phyloP scores from a whole-genome alignment of 2,113 vertebrate genomes.

The Urocitellus parryii region DNA sequence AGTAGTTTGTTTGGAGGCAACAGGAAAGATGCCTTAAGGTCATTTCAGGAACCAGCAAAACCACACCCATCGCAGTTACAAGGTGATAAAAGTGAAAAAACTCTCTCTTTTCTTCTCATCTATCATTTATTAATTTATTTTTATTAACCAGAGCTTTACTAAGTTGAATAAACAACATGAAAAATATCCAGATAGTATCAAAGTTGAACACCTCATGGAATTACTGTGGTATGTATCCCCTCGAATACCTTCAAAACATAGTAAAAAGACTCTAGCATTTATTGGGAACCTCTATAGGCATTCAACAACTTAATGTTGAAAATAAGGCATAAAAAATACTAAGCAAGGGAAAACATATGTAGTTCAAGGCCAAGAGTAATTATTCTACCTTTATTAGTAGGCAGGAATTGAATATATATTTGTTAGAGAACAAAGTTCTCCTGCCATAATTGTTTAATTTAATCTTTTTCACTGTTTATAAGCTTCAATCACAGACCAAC shows the following conservation, averaged over 20 bases:
- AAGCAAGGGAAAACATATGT: constrained; percentile 26
- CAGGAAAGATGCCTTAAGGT: too few relatives aligned
- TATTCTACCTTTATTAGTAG: background rate
- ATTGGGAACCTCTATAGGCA: background rate
- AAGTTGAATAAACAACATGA: constrained; percentile 34
- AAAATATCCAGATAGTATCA: constrained; percentile 30
- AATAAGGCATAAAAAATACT: constrained; percentile 32
- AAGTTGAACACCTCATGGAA: background rate
- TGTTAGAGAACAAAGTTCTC: too few relatives aligned
- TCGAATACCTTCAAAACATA: background rate
- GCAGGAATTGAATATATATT: background rate
- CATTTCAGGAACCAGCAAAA: too few relatives aligned
- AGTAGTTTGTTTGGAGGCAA: too few relatives aligned
- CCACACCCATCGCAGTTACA: too few relatives aligned
- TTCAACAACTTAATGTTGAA: background rate
- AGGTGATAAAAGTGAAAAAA: too few relatives aligned
- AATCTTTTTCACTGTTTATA: background rate
- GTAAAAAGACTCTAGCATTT: constrained; percentile 27
- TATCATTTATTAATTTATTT: background rate
- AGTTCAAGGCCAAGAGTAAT: background rate
- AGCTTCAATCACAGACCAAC: background rate
- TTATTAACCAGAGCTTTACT: background rate
- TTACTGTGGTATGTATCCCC: background rate
- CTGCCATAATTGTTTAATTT: background rate
- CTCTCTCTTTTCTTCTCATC: background rate